These are phyloP conservation scores for Rostratula benghalensis DNA, from an alignment of 2,113 vertebrate genomes.

Conservation along the genomic window DNA sequence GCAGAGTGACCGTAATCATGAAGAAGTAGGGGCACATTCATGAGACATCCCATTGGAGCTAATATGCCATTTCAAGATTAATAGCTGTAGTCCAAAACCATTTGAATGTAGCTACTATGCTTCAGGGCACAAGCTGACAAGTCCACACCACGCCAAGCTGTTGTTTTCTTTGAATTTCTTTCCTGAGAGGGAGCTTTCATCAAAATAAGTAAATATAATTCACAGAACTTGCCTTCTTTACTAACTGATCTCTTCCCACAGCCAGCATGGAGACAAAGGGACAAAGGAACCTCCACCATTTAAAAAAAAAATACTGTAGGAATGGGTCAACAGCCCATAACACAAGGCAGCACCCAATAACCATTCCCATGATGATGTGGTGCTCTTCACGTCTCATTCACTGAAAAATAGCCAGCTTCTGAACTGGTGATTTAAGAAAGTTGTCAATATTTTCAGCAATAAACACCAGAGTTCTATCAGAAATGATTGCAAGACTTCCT, in stretches of 20 bases:
- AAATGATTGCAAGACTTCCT: background rate
- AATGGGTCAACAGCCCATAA: background rate
- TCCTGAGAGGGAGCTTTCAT: background rate
- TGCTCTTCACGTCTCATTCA: background rate
- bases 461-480: background rate
- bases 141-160: background rate
- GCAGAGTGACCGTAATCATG: accelerated
- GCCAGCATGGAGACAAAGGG: background rate
- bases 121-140: background rate
- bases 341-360: background rate
- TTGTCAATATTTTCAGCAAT: background rate
- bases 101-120: background rate
- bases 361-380: background rate
- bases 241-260: background rate
- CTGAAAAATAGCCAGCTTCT: background rate
- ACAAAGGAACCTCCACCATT: background rate
- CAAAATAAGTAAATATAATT: background rate
- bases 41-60: background rate
- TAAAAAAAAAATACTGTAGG: background rate
- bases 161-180: background rate
- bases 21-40: background rate
- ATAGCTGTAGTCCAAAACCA: background rate
- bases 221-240: background rate
- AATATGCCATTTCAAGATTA: background rate
- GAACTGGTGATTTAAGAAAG: background rate